Percentiles rank a stretch among this genome's conserved stretches.
phyloP scores from a whole-genome alignment of 1,140 invertebrate species.

The Lasioglossum baleicum region DNA sequence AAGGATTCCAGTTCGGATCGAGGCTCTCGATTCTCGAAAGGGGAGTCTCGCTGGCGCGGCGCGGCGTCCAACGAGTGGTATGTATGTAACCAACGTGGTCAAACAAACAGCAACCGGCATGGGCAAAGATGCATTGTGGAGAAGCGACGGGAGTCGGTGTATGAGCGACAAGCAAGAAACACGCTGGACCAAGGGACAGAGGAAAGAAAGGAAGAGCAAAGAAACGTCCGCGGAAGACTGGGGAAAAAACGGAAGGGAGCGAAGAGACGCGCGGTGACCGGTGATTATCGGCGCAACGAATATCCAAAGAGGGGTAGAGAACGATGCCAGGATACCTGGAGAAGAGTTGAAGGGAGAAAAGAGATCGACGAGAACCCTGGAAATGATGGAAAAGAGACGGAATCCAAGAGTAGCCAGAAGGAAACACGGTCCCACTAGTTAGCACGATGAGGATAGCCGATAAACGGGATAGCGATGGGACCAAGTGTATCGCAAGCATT shows the following conservation, averaged over 20 bases:
- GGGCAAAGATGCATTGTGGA: too few species aligned
- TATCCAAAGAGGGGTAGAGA: slow-evolving; percentile 6
- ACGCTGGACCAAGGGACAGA: not conserved
- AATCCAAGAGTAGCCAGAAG: slow-evolving; percentile 4
- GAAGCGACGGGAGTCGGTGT: not conserved
- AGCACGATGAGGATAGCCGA: slow-evolving; percentile 2
- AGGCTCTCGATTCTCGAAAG: slow-evolving; percentile 10
- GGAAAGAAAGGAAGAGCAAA: not conserved
- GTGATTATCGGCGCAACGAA: slow-evolving; percentile 15
- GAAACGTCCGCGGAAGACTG: not conserved
- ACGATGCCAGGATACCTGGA: not conserved
- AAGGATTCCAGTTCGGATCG: not conserved
- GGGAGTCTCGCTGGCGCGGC: slow-evolving; percentile 12
- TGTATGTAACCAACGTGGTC: slow-evolving; percentile 38
- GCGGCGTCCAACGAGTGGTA: slow-evolving; percentile 29
- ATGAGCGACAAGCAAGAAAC: slow-evolving; percentile 2
- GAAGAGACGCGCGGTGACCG: slow-evolving; percentile 18
- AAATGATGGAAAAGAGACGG: slow-evolving; percentile 12
- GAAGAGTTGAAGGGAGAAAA: not conserved
- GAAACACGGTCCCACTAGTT: not conserved
- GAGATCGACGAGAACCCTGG: not conserved
- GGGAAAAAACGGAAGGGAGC: slow-evolving; percentile 34
- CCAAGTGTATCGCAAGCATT: too few species aligned
- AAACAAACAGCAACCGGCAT: not conserved
- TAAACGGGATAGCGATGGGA: not conserved